Conservation (phyloP, 2,113 vertebrate species). For the Cyanoderma ruficeps region DNA sequence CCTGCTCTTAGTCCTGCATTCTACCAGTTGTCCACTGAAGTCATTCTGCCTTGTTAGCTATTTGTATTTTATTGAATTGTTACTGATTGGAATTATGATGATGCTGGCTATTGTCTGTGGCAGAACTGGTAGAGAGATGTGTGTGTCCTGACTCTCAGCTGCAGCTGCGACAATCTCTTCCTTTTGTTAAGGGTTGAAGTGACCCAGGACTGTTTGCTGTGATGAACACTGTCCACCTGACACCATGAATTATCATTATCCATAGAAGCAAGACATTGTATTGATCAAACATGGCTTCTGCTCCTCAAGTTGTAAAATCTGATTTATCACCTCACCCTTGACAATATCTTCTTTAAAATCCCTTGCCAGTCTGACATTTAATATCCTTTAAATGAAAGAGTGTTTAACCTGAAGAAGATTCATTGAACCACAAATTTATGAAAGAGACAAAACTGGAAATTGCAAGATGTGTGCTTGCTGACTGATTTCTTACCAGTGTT, state of each 20-base stretch:
- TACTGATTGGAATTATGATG: neutral
- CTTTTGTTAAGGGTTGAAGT: neutral
- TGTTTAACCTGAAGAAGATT: conserved; percentile 12
- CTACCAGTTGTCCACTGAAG: neutral
- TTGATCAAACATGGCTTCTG: conserved; percentile 18
- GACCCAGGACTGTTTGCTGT: neutral
- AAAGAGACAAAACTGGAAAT: neutral
- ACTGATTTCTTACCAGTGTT: neutral
- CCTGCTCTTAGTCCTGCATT: neutral
- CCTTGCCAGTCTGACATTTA: conserved; percentile 1
- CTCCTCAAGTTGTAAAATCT: conserved; percentile 16
- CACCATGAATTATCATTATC: conserved; percentile 1
- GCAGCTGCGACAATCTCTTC: neutral
- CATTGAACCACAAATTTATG: neutral
- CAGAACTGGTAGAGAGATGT: neutral
- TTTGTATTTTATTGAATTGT: neutral
- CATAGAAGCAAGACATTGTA: neutral
- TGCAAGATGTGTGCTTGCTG: neutral
- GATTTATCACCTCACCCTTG: neutral
- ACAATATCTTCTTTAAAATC: conserved; percentile 27
- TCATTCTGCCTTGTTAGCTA: neutral
- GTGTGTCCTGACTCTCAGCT: neutral
- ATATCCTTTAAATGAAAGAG: conserved; percentile 23
- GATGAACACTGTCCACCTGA: neutral
- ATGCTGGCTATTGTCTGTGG: neutral